Conservation (phyloP, 1,140 invertebrate species). For the Geopemphigus sp. region DNA sequence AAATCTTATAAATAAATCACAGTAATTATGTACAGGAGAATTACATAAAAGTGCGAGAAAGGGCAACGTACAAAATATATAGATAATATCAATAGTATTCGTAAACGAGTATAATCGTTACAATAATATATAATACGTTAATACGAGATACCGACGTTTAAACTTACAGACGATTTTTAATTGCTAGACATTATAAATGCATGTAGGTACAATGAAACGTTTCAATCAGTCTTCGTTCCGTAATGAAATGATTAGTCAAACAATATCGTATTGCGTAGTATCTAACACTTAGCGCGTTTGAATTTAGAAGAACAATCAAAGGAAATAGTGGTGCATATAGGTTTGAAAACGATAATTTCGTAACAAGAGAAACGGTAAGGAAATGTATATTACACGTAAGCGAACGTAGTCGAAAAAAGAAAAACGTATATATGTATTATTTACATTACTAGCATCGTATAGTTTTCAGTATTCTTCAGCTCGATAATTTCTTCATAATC, state of each 20-base stretch:
- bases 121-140: background rate
- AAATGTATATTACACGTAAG: constrained; percentile 10
- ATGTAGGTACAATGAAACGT: constrained; percentile 28
- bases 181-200: background rate
- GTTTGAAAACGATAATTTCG: background rate
- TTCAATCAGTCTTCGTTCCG: constrained; percentile 31
- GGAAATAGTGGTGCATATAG: background rate
- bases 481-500: background rate
- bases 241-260: constrained; percentile 22
- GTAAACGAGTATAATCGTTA: background rate
- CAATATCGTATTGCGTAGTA: background rate
- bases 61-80: constrained; percentile 14
- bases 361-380: background rate
- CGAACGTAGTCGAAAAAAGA: constrained; percentile 1
- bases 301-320: background rate
- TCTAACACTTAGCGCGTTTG: background rate
- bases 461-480: background rate
- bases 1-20: constrained; percentile 44
- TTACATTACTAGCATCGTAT: constrained; percentile 27
- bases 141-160: background rate
- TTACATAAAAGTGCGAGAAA: constrained; percentile 41
- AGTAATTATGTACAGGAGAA: constrained; percentile 32
- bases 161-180: constrained; percentile 8
- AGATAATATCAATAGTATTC: background rate
- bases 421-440: constrained; percentile 27